Evolutionary conservation across 2,888 invertebrate genomes (phyloP), one percentile per base, ranked within the genome.

Genomic region (Scaptomyza reducta): DNA sequence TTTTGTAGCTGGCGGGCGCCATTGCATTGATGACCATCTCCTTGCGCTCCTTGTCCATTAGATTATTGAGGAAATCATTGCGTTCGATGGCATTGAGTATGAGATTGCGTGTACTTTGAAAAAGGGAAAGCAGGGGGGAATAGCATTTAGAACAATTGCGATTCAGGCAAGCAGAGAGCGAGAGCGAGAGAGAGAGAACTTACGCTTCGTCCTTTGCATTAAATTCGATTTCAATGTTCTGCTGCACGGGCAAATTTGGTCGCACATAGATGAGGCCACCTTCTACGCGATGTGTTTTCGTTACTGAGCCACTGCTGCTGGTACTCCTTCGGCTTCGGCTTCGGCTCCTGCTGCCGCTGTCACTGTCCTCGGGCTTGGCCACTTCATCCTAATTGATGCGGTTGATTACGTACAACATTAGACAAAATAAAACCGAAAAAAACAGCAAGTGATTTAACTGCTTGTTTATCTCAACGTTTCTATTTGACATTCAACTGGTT

Each of bases 11-110:
- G 77, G 95, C 95, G 11, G 95, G 94, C 80, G 94, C 95, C 96
- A 96, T 96, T 5, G 96, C 96, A 87, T 96, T 95, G 18, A 96
- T 95, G n/a, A 97, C 95, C 79, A 95, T 94, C 44, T 94, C 93
- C 50, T 96, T 93, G 83, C 96, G 95, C 27, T 94, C 94, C 11
- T 95, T 94, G 79, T 96, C 96, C 92, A 92, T 95, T 90, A 93
- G 94, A 88, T 96, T 96, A 85, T 94, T 96, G 58, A 97, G 93
- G 90, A 97, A 97, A 89, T 97, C 96, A 90, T 97, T 97, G 54
- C 94, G 95, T 92, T 95, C 93, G 53, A 97, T 94, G 38, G 97
- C 96, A 69, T 93, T 93, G 88, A 93, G 94, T 73, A 95, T 95
- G 73, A 94, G 92, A 80, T 94, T 93, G 74, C 93, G 93, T 35